Evolutionary conservation across 2,113 vertebrate species (phyloP), one percentile per base, ranked within the genome.

Genomic region (Hippocampus abdominalis): DNA sequence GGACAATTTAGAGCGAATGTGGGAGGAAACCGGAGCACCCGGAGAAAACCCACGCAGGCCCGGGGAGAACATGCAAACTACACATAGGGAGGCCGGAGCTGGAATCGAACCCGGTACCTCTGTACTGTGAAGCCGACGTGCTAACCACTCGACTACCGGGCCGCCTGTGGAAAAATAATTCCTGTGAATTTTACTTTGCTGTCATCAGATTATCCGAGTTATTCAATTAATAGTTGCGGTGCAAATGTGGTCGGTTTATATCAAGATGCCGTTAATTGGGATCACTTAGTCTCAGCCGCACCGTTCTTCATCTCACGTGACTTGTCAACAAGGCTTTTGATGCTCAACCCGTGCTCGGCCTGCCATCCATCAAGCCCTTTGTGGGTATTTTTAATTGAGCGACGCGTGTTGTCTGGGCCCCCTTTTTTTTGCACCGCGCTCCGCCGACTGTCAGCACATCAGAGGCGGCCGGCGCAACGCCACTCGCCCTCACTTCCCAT

Each of bases 401-500:
- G 63, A 25, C 40, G 42, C 40, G 21, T 8, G 21, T 44, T 25
- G 39, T 64, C 62, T 44, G 25, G 13, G 25, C 56, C 13, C 56
- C 54, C 23, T n/a, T 54, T 54, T 54, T 73, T 80, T 76, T 81
- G 73, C 70, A 72, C 60, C 42, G 25, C 2, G 29, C 76, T 32
- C 49, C 29, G 32, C 15, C 53, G 56, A 61, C 72, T 79, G 78
- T 84, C 82, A 83, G 74, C 79, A 81, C 71, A 85, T 86, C 72
- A 85, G 51, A 81, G 62, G 62, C 69, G 68, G 54, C 73, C 74
- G 78, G 27, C 44, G 59, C 74, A 69, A 69, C 70, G 25, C 67
- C 80, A 82, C 85, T 78, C 48, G 59, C 74, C 71, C 74, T 84
- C 85, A 87, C 85, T 85, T 84, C 76, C 32, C 76, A 83, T 87